Evolutionary conservation across 2,113 vertebrate species (phyloP).

Genomic region (Pimephales promelas): DNA sequence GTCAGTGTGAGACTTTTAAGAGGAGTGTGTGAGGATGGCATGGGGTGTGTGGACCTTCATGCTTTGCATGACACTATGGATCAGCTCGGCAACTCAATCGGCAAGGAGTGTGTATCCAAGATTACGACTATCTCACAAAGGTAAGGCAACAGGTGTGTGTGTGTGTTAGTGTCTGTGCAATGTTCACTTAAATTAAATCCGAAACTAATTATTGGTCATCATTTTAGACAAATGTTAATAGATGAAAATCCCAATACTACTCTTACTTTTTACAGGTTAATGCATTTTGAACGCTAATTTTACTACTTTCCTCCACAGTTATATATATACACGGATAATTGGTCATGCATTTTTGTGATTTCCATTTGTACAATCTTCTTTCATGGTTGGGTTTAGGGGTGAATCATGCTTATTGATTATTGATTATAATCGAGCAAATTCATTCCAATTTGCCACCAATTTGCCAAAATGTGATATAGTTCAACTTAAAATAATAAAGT

Average conservation of each 20-base stretch:
- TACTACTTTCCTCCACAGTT: not conserved
- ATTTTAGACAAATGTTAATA: slow-evolving; percentile 21
- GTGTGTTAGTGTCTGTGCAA: not conserved
- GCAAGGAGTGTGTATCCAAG: slow-evolving; percentile 75
- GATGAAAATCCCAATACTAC: not conserved
- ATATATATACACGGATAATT: too few species aligned
- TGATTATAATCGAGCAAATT: not conserved
- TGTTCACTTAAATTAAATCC: not conserved
- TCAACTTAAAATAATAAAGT: too few species aligned
- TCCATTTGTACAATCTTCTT: not conserved
- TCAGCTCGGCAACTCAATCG: slow-evolving; percentile 56
- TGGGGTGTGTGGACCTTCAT: slow-evolving; percentile 64
- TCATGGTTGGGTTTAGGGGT: not conserved
- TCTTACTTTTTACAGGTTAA: slow-evolving; percentile 23
- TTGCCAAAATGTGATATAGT: not conserved
- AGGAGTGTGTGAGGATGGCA: slow-evolving; percentile 46
- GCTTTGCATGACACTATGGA: slow-evolving; percentile 66
- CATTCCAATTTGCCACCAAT: not conserved
- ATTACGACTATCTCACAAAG: slow-evolving; percentile 83
- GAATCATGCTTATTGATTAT: not conserved
- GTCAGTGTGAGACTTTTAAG: not conserved
- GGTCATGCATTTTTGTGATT: too few species aligned
- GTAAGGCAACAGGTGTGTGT: slow-evolving; percentile 71
- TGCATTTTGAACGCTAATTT: slow-evolving; percentile 6
- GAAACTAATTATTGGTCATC: not conserved